Evolutionary conservation across 2,888 invertebrate species (phyloP).

Genomic region (Dryocosmus kuriphilus): DNA sequence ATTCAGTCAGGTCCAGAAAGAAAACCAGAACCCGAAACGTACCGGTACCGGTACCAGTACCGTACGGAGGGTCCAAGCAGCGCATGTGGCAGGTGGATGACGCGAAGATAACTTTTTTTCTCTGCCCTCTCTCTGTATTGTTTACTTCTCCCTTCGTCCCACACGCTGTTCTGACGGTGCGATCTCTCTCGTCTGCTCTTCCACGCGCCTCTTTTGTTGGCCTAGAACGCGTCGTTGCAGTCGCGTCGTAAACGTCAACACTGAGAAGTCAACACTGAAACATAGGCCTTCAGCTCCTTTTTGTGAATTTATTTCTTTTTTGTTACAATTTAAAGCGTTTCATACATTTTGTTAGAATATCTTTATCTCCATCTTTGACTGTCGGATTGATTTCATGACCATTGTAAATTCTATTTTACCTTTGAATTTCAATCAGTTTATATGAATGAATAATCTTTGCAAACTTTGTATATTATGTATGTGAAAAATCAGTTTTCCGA

Average conservation of each 20-base stretch:
- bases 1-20: conserved; percentile 15
- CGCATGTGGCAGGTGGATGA: conserved; percentile 58
- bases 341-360: too few relatives aligned
- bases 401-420: too few relatives aligned
- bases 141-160: neutral
- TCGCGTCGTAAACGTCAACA: too few relatives aligned
- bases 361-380: too few relatives aligned
- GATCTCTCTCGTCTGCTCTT: too few relatives aligned
- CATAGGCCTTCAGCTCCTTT: neutral
- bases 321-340: neutral
- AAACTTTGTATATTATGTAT: too few relatives aligned
- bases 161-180: too few relatives aligned
- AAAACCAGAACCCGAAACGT: conserved; percentile 52
- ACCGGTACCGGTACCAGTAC: too few relatives aligned
- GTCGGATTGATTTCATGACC: too few relatives aligned
- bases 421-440: neutral
- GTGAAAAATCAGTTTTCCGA: too few relatives aligned
- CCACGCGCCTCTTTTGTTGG: neutral
- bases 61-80: too few relatives aligned
- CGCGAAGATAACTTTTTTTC: conserved; percentile 53
- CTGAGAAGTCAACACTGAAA: too few relatives aligned
- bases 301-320: neutral
- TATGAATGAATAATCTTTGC: neutral
- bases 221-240: conserved; percentile 10
- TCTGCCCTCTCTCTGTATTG: conserved; percentile 28